Evolutionary conservation across 1,140 invertebrate genomes (phyloP).

Genomic region (Tyrophagus putrescentiae): DNA sequence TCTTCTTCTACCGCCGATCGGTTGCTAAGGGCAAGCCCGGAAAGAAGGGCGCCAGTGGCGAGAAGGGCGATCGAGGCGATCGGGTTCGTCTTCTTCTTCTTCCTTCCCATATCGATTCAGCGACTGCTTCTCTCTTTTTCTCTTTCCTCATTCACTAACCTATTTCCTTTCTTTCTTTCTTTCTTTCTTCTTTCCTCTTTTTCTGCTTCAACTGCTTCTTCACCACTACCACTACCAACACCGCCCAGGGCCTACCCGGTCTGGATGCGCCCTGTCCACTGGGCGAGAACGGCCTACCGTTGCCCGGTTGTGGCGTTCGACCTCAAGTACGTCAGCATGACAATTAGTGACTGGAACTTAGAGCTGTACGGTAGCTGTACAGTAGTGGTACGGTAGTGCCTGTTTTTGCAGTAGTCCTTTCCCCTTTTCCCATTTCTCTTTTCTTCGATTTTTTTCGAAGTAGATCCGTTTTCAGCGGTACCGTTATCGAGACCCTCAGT

Average conservation of each 20-base stretch:
- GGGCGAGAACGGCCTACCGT: conserved; percentile 75
- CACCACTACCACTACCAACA: no score
- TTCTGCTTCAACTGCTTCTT: neutral
- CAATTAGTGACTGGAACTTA: no score
- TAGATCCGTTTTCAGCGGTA: no score
- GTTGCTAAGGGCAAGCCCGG: conserved; percentile 58
- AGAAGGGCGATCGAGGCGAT: conserved; percentile 78
- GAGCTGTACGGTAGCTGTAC: no score
- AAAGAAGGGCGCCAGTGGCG: conserved; percentile 74
- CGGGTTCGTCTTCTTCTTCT: conserved; percentile 40
- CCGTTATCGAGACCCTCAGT: no score
- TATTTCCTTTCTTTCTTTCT: neutral
- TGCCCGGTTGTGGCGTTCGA: conserved; percentile 62
- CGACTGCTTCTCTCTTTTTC: no score
- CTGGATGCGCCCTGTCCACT: conserved; percentile 91
- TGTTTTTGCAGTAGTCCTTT: no score
- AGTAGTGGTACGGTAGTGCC: no score
- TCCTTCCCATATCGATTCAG: neutral
- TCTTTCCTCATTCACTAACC: no score
- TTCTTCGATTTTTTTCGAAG: no score
- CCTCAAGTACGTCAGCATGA: conserved; percentile 4
- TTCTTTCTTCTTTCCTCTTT: neutral
- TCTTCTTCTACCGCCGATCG: conserved; percentile 26
- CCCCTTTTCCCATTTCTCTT: no score
- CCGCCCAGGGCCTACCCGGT: conserved; percentile 80